Conservation (phyloP, 2,888 invertebrate species). For the Protodeltote pygarga region DNA sequence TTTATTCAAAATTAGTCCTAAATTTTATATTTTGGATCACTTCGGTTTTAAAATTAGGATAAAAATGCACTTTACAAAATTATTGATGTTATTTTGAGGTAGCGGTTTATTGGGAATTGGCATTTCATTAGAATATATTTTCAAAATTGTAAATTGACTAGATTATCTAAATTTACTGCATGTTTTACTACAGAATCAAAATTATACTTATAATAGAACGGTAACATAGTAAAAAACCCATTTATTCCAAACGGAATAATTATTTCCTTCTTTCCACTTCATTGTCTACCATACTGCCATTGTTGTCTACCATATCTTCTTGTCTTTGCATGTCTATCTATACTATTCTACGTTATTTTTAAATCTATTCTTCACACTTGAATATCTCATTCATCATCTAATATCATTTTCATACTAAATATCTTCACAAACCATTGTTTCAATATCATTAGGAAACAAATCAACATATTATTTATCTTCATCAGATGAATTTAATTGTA, state of each 20-base stretch:
- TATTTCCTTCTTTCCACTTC: too few species aligned
- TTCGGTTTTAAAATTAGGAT: constrained; percentile 20
- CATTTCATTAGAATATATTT: constrained; percentile 16
- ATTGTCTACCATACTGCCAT: too few species aligned
- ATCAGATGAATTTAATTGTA: constrained; percentile 5
- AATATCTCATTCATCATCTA: not conserved
- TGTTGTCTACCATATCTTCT: too few species aligned
- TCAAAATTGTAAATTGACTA: constrained; percentile 17
- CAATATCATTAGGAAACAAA: not conserved
- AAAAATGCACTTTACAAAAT: constrained; percentile 34
- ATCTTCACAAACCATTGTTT: not conserved
- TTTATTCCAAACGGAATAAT: not conserved
- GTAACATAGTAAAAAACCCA: not conserved
- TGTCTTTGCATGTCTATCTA: constrained; percentile 31
- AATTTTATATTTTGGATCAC: constrained; percentile 27
- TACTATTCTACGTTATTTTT: constrained; percentile 17
- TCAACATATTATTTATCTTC: not conserved
- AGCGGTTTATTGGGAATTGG: constrained; percentile 14
- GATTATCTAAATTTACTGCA: constrained; percentile 32
- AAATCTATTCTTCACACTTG: not conserved
- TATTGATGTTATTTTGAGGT: constrained; percentile 23
- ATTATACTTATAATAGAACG: constrained; percentile 2
- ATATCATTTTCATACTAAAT: not conserved
- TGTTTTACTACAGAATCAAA: constrained; percentile 21
- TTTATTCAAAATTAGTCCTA: constrained; percentile 20